phyloP scores from a whole-genome alignment of 2,113 vertebrate genomes.

The Cyprinodon brontotheroides region DNA sequence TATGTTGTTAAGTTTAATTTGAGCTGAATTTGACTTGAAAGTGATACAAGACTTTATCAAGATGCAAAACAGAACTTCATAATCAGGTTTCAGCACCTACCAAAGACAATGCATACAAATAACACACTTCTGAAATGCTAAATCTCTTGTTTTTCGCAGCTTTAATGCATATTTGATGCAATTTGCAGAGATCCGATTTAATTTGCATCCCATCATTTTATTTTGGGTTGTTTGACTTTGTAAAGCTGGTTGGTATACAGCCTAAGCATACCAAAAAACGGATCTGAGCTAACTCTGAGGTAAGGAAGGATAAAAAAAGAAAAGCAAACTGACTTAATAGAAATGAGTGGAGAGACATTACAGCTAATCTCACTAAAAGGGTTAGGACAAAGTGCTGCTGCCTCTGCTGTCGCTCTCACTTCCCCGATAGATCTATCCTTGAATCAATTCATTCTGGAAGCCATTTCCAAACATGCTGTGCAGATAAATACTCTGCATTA shows the following conservation, averaged over 20 bases:
- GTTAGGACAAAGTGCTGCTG: constrained; percentile 72
- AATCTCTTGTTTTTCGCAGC: neutral
- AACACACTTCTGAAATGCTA: neutral
- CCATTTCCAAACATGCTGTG: constrained; percentile 61
- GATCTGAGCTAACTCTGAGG: constrained; percentile 1
- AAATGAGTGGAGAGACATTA: constrained; percentile 78
- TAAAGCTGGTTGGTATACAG: neutral
- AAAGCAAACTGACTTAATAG: constrained; percentile 73
- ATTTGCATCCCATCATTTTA: neutral
- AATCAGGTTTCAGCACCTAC: neutral
- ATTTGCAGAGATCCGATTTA: neutral
- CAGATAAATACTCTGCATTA: constrained; percentile 55
- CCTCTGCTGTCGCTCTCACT: constrained; percentile 41
- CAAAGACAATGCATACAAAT: neutral
- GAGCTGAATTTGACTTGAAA: neutral
- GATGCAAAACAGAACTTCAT: neutral
- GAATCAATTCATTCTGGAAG: constrained; percentile 70
- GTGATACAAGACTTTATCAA: neutral
- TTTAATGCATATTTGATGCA: neutral
- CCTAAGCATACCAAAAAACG: neutral
- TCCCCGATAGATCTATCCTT: constrained; percentile 48
- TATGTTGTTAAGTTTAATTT: neutral
- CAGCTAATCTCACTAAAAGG: constrained; percentile 84
- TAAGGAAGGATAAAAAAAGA: neutral
- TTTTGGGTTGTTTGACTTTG: neutral